Evolutionary conservation across 2,888 invertebrate genomes (phyloP).

Genomic region (Danaus chrysippus): DNA sequence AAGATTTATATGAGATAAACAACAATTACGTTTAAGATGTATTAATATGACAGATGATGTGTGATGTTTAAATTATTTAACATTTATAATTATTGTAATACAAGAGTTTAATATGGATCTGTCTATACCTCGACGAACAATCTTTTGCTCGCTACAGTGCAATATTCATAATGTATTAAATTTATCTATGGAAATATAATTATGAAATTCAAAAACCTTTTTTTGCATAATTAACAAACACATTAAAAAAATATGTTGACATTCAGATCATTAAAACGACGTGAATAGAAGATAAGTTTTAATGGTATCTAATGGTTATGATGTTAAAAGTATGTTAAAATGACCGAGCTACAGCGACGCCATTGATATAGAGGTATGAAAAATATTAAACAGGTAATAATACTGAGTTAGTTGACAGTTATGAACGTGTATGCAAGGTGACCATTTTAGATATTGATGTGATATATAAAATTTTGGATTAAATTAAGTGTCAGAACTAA

Average conservation of each 20-base stretch:
- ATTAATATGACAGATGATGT: too few relatives aligned
- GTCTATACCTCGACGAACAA: too few relatives aligned
- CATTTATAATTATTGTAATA: too few relatives aligned
- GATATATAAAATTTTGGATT: constrained; percentile 50
- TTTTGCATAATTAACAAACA: constrained; percentile 4
- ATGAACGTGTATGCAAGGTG: constrained; percentile 39
- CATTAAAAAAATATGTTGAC: neutral
- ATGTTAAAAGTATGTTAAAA: constrained; percentile 9
- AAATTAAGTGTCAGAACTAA: constrained; percentile 40
- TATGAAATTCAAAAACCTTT: neutral
- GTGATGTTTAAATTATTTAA: too few relatives aligned
- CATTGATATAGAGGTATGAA: constrained; percentile 30
- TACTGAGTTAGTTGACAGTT: constrained; percentile 53
- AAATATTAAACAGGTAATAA: constrained; percentile 45
- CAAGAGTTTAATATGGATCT: too few relatives aligned
- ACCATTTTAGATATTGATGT: constrained; percentile 47
- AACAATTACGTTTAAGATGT: too few relatives aligned
- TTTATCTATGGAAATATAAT: too few relatives aligned
- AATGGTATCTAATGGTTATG: neutral
- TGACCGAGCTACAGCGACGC: constrained; percentile 8
- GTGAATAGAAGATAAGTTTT: neutral
- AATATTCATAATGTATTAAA: too few relatives aligned
- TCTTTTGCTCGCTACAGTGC: too few relatives aligned
- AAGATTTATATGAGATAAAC: neutral
- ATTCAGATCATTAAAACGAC: neutral